Evolutionary conservation across 2,888 invertebrate genomes (phyloP).

Genomic region (Osmoderma eremita): DNA sequence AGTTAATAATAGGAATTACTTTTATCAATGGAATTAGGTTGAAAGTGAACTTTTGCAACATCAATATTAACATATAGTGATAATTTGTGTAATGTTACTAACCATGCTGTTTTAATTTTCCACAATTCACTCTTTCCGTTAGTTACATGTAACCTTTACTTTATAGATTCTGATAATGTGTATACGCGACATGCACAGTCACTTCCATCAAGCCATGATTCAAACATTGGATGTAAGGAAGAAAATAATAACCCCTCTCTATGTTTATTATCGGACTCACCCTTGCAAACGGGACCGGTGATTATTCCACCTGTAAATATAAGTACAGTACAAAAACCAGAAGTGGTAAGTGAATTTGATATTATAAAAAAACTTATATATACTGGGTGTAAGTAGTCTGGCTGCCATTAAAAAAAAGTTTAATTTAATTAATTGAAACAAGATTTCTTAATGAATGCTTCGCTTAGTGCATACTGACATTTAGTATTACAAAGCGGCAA

Average conservation of each 20-base stretch:
- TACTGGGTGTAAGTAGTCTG: too few species aligned
- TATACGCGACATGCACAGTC: slow-evolving; percentile 31
- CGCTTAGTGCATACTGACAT: too few species aligned
- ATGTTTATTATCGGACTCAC: slow-evolving; percentile 24
- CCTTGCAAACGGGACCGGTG: slow-evolving; percentile 54
- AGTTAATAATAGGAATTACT: too few species aligned
- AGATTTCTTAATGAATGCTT: too few species aligned
- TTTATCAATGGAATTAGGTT: too few species aligned
- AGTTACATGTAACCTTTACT: not conserved
- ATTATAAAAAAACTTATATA: not conserved
- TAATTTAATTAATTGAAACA: too few species aligned
- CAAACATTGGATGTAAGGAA: slow-evolving; percentile 36
- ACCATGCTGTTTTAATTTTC: too few species aligned
- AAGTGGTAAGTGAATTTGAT: slow-evolving; percentile 52
- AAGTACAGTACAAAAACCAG: slow-evolving; percentile 59
- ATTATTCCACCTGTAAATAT: slow-evolving; percentile 64
- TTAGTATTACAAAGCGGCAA: too few species aligned
- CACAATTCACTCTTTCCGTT: too few species aligned
- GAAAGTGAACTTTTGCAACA: too few species aligned
- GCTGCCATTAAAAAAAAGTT: not conserved
- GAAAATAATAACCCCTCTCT: slow-evolving; percentile 17
- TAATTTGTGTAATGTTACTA: too few species aligned
- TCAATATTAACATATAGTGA: too few species aligned
- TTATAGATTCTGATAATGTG: slow-evolving; percentile 33
- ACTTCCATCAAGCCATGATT: slow-evolving; percentile 15